Conservation (phyloP, 2,113 vertebrate genomes). For the western clawed frog (Xenopus tropicalis) region DNA sequence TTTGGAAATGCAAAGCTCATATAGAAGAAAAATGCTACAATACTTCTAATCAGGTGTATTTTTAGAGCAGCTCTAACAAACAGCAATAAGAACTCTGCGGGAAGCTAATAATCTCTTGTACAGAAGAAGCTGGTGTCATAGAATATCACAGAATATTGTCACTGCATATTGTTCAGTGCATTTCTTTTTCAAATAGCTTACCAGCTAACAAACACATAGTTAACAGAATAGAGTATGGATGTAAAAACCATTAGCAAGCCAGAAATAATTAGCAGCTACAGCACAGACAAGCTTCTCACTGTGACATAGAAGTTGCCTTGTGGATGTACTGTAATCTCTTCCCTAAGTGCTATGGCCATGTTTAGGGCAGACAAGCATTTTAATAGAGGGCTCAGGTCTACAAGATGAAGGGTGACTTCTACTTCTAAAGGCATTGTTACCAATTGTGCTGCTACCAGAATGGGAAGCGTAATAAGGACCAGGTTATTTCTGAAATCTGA, state of each 20-base stretch:
- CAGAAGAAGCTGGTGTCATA: not conserved
- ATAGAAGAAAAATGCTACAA: constrained; percentile 13
- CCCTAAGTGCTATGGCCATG: too few species aligned
- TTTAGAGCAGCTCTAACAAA: constrained; percentile 15
- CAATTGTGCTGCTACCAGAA: too few species aligned
- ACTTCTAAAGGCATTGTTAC: too few species aligned
- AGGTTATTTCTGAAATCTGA: too few species aligned
- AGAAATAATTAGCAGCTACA: too few species aligned
- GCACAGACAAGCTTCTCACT: too few species aligned
- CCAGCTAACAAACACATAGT: not conserved
- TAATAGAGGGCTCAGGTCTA: too few species aligned
- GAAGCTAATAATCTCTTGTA: not conserved
- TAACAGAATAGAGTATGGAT: not conserved
- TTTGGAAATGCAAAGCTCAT: constrained; percentile 32
- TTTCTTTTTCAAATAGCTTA: not conserved
- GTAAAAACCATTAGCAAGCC: not conserved
- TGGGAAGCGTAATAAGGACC: too few species aligned
- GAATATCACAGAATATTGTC: not conserved
- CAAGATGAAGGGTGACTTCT: too few species aligned
- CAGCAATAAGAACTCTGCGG: constrained; percentile 1
- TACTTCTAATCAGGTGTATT: constrained; percentile 19
- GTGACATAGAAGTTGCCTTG: too few species aligned
- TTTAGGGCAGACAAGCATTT: too few species aligned
- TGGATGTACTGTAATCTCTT: too few species aligned
- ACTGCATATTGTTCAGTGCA: not conserved